phyloP scores from a whole-genome alignment of 2,888 invertebrate genomes.

The Epistrophe eligans region DNA sequence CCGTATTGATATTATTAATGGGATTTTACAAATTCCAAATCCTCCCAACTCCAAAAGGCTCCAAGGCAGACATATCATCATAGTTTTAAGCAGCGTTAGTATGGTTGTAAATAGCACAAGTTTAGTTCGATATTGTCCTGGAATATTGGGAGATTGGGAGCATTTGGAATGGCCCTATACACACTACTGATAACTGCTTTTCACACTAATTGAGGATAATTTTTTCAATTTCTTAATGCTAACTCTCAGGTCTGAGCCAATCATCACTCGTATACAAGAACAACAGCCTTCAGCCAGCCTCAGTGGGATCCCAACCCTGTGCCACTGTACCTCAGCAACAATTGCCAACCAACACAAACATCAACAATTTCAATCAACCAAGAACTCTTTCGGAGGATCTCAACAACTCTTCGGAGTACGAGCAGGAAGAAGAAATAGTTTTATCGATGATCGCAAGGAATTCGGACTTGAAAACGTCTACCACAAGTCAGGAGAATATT shows the following conservation, averaged over 20 bases:
- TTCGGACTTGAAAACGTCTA: neutral
- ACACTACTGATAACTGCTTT: neutral
- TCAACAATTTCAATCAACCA: conserved; percentile 82
- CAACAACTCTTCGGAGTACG: conserved; percentile 84
- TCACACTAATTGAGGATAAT: neutral
- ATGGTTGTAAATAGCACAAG: no score
- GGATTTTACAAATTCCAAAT: no score
- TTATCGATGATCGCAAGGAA: conserved; percentile 81
- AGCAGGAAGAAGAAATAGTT: conserved; percentile 82
- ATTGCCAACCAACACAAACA: conserved; percentile 81
- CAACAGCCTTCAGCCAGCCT: conserved; percentile 84
- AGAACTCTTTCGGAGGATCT: conserved; percentile 83
- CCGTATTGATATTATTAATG: no score
- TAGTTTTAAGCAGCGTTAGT: no score
- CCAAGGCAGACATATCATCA: no score
- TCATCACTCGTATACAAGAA: conserved; percentile 84
- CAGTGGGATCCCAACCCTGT: conserved; percentile 84
- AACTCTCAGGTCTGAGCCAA: conserved; percentile 83
- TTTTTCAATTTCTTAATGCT: conserved; percentile 10
- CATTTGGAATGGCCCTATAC: no score
- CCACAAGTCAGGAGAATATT: conserved; percentile 83
- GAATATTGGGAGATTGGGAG: no score
- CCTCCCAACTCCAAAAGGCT: no score
- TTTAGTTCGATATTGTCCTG: no score
- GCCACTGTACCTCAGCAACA: conserved; percentile 83